Base-by-base conservation (phyloP, 2,113 vertebrate genomes). In the Podarcis raffonei region DNA sequence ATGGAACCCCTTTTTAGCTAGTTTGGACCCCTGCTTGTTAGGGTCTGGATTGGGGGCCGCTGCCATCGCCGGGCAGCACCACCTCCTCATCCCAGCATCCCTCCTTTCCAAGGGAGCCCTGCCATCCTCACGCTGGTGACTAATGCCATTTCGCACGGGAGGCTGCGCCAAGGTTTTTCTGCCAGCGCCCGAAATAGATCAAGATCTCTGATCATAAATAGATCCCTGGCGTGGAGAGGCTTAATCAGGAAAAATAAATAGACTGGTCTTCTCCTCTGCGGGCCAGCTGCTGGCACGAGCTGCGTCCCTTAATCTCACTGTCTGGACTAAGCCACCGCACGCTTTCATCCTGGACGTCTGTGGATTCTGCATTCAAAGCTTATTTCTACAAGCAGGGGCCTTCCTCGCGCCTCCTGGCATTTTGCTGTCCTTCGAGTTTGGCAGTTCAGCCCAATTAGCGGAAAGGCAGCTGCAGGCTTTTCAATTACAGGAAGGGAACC, bases 181-280 rank as follows among this genome's bases (percentile, higher is more conserved):
- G 77, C 86, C n/a, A 15, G 65, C 1, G 30, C 85, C 65, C 20
- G 32, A 88, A 82, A 88, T 88, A 88, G 87, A 83, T 32, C 57
- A 23, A 18, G 68, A 87, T 57, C 86, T 59, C n/a, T 4, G 42
- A 72, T 81, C 77, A 72, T 75, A 83, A 83, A 82, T 76, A 88
- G 71, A 76, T 75, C 53, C 27, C 18, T 53, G 1, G 57, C 11
- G 3, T 48, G 57, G 87, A 76, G 57, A 83, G 71, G 35, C 71
- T 87, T 71, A 76, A 83, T 66, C 57, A 66, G 80, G 25, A 42
- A 48, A 62, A 88, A 66, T 76, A 83, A 87, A 87, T 27, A 72
- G 77, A 35, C 30, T 18, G 66, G n/a, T 32, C 11, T 83, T 66
- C 7, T 30, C 79, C 7, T 30, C 79, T 62, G 3, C 22, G 79